A percentile compares a stretch with the other conserved stretches of the same genome.
Conservation (phyloP, 2,797 vertebrate genomes). For the Pelobates cultripes region DNA sequence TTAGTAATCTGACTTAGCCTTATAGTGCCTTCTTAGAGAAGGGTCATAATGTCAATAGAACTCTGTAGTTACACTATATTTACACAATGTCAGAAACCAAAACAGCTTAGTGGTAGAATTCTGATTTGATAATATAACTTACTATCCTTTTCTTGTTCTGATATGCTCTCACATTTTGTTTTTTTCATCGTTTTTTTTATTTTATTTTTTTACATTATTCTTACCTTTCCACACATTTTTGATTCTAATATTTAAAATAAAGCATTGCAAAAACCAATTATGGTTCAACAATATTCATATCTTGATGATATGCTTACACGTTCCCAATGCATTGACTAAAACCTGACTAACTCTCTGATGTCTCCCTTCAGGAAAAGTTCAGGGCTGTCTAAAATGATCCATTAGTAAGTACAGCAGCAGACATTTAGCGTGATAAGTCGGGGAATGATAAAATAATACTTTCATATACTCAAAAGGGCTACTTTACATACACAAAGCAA, state of each 20-base stretch:
- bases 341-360: not conserved
- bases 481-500: slow-evolving; percentile 2
- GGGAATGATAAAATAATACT: not conserved
- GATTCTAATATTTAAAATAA: not conserved
- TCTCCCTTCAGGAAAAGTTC: not conserved
- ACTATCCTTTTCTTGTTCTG: too few species aligned
- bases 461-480: not conserved
- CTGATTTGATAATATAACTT: too few species aligned
- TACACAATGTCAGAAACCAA: too few species aligned
- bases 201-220: too few species aligned
- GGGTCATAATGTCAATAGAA: too few species aligned
- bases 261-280: not conserved
- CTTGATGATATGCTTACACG: not conserved
- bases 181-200: too few species aligned
- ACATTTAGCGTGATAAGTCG: not conserved
- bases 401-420: not conserved
- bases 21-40: too few species aligned
- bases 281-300: not conserved
- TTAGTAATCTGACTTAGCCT: too few species aligned
- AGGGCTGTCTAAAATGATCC: slow-evolving; percentile 4
- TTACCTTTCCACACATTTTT: not conserved
- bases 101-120: too few species aligned
- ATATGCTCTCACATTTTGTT: too few species aligned
- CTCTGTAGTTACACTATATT: too few species aligned
- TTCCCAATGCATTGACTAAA: not conserved